phyloP scores from a whole-genome alignment of 1,140 invertebrate genomes.

The Arctopsyche grandis region DNA sequence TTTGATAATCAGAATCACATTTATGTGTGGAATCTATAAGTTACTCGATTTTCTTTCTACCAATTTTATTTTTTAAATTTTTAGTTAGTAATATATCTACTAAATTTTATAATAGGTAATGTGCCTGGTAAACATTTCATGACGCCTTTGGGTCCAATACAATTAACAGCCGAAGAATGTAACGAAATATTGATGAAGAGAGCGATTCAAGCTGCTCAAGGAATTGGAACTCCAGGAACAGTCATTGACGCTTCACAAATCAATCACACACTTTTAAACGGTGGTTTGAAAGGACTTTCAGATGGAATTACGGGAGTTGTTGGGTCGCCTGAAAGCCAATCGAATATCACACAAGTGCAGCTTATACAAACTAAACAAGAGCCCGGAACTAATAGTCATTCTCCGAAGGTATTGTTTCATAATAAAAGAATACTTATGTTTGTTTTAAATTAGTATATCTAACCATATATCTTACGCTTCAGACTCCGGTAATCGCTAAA shows the following conservation, averaged over 20 bases:
- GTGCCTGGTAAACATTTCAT: slow-evolving; percentile 66
- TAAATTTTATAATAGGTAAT: slow-evolving; percentile 38
- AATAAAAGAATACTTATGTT: neutral
- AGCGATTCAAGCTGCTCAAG: slow-evolving; percentile 65
- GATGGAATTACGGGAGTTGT: slow-evolving; percentile 56
- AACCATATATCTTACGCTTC: slow-evolving; percentile 58
- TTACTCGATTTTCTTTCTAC: neutral
- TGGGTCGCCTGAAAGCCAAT: slow-evolving; percentile 58
- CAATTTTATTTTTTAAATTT: neutral
- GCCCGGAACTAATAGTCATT: slow-evolving; percentile 70
- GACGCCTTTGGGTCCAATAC: slow-evolving; percentile 75
- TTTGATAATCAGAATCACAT: no score
- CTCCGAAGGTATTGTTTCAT: slow-evolving; percentile 62
- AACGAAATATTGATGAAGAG: slow-evolving; percentile 80
- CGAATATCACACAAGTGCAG: slow-evolving; percentile 63
- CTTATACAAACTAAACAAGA: slow-evolving; percentile 69
- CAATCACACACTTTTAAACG: slow-evolving; percentile 63
- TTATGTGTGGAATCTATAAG: neutral
- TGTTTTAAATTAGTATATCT: neutral
- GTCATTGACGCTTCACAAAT: slow-evolving; percentile 65
- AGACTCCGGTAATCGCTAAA: slow-evolving; percentile 64
- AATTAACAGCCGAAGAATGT: slow-evolving; percentile 79
- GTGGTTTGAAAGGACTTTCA: slow-evolving; percentile 58
- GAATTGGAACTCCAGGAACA: slow-evolving; percentile 59
- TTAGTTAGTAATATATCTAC: neutral